Conservation (phyloP, 2,113 vertebrate species). For the Nothoprocta perdicaria region DNA sequence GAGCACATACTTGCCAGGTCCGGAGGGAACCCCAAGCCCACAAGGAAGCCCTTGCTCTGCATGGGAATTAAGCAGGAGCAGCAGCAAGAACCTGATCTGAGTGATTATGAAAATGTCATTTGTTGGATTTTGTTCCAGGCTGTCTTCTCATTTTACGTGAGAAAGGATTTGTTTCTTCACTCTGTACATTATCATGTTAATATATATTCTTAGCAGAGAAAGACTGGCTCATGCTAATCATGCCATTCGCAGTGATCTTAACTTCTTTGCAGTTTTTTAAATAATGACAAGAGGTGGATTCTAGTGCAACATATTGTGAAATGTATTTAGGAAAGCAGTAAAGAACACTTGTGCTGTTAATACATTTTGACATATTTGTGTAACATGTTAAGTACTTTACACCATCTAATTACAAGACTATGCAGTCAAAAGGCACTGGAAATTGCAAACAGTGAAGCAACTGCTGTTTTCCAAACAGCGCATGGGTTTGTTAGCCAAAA, state of each 20-base stretch:
- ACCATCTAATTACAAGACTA: slow-evolving; percentile 11
- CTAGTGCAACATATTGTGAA: background rate
- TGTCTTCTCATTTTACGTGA: background rate
- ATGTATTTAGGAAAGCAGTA: background rate
- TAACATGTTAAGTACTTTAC: slow-evolving; percentile 38
- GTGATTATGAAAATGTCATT: background rate
- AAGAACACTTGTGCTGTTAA: slow-evolving; percentile 15
- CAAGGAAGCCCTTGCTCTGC: background rate
- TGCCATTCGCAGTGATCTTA: background rate
- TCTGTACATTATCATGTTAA: background rate
- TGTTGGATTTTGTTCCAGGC: slow-evolving; percentile 1
- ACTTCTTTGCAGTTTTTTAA: slow-evolving; percentile 3
- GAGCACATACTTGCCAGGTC: background rate
- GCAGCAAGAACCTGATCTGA: background rate
- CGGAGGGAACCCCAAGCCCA: background rate
- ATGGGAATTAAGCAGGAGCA: background rate
- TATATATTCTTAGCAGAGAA: background rate
- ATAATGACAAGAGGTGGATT: slow-evolving; percentile 9
- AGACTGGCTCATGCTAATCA: background rate
- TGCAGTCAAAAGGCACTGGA: slow-evolving; percentile 2
- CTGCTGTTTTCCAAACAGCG: background rate
- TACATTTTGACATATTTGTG: slow-evolving; percentile 24
- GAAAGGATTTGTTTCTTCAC: background rate
- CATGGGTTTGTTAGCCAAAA: slow-evolving; percentile 25
- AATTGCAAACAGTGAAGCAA: background rate